A percentile compares a stretch with the other conserved stretches of the same genome.
Conservation (phyloP, 2,113 vertebrate genomes). For the Chionis minor region DNA sequence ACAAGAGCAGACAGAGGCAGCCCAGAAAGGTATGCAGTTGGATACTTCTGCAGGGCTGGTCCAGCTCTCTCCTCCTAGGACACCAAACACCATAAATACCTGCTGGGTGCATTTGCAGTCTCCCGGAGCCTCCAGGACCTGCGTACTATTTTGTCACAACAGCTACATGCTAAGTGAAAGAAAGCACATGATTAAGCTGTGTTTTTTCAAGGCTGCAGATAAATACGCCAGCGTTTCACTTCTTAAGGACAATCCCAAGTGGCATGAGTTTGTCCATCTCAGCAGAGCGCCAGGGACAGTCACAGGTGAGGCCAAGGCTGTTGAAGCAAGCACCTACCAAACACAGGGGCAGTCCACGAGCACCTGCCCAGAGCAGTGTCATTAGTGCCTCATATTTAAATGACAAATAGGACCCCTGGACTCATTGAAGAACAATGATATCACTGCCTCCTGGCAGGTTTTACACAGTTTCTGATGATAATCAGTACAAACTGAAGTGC, state of each 20-base stretch:
- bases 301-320: not conserved
- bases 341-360: not conserved
- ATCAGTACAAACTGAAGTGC: not conserved
- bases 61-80: not conserved
- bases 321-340: not conserved
- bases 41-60: not conserved
- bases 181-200: not conserved
- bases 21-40: not conserved
- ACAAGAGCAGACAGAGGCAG: not conserved
- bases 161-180: not conserved
- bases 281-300: not conserved
- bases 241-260: not conserved
- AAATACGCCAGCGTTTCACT: not conserved
- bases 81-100: not conserved
- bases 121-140: not conserved
- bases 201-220: not conserved
- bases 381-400: not conserved
- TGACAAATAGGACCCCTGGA: not conserved
- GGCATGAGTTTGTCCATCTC: not conserved
- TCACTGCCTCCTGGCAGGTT: not conserved
- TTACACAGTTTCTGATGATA: not conserved
- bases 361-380: not conserved
- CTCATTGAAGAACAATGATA: not conserved
- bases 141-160: not conserved
- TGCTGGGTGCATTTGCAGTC: not conserved